Base-by-base conservation (phyloP, 2,113 vertebrate genomes). In the Pantherophis guttatus region DNA sequence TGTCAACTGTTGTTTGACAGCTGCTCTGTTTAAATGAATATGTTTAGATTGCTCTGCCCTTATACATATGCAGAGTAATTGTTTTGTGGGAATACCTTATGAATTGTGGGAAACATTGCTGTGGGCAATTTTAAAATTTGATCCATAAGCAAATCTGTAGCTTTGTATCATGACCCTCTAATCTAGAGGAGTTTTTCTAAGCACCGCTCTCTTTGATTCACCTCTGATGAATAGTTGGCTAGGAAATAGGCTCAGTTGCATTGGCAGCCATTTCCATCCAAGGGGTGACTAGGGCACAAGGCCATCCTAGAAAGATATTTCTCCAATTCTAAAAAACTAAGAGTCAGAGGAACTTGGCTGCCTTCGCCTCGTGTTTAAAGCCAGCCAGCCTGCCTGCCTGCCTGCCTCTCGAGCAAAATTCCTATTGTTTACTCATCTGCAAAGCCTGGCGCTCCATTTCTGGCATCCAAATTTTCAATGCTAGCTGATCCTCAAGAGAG, bases 311-410 rank as follows among this genome's bases (percentile, higher is more conserved):
- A 97, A 95, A n/a, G 93, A 93, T 91, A 81, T 95, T 96, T 95
- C 96, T 81, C 91, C 93, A 91, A 88, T 95, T 95, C 96, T 95
- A 90, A 58, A 65, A 92, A 58, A 58, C 89, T 96, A 97, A 95
- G 94, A 94, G 90, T 94, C 95, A 97, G 94, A 96, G 90, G 95
- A 97, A 93, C 94, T 93, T 1, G 75, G 94, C 95, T 96, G 94
- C 96, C 96, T 96, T 97, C 96, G 95, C 95, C 95, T 96, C 90
- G 96, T 97, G 95, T 97, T 96, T 97, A 97, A 97, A 96, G 94
- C 92, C 94, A 95, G 62, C 26, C 94, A 95, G 88, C 90, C 93
- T 93, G 94, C 94, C 94, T 95, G 88, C 90, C 93, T 93, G 94
- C 94, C 94, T 97, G 95, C 94, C 95, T 86, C 92, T 89, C 0